phyloP scores from a whole-genome alignment of 2,888 invertebrate species.

The Julus scanicus region DNA sequence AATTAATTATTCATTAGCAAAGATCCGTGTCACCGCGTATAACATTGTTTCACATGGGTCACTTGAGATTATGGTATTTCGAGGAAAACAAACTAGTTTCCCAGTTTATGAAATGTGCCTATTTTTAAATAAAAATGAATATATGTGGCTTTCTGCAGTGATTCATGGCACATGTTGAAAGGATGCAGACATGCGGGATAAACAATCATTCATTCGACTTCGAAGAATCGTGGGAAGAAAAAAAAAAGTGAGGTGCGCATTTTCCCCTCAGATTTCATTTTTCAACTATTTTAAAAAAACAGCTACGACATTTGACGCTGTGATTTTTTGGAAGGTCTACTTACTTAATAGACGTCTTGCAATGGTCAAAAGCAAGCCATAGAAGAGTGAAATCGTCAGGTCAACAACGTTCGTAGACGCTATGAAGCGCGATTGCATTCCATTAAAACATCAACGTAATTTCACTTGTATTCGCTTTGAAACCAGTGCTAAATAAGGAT shows the following conservation, averaged over 20 bases:
- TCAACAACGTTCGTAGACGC: conserved; percentile 19
- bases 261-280: background rate
- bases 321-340: background rate
- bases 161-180: conserved; percentile 2
- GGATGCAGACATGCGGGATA: conserved; percentile 2
- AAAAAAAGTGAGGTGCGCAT: background rate
- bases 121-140: no score
- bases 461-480: background rate
- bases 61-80: no score
- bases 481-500: background rate
- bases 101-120: no score
- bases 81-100: no score
- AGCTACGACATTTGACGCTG: background rate
- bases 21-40: background rate
- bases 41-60: no score
- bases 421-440: conserved; percentile 4
- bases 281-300: background rate
- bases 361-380: conserved; percentile 11
- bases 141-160: background rate
- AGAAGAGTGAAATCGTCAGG: conserved; percentile 37
- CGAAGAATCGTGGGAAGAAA: background rate
- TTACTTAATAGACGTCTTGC: conserved; percentile 33
- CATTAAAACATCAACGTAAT: background rate
- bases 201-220: conserved; percentile 39
- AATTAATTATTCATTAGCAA: background rate